A percentile compares a stretch with the other conserved stretches of the same genome.
Evolutionary conservation across 1,140 invertebrate species (phyloP).

Genomic region (Tachypleus tridentatus): DNA sequence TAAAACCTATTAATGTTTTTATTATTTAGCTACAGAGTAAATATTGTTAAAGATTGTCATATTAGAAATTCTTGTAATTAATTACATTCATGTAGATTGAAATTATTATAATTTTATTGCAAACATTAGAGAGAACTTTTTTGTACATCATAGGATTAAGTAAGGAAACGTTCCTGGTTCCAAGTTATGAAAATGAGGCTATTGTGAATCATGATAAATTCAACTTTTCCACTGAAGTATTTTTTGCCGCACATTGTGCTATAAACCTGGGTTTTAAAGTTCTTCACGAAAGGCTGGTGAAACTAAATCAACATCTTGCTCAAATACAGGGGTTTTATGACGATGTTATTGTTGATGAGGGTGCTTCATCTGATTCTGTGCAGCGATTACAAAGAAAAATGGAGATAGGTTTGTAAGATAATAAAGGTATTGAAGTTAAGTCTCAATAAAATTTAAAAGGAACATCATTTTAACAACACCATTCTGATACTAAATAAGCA

Average conservation of each 20-base stretch:
- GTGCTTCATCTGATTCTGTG: constrained; percentile 39
- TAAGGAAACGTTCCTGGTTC: constrained; percentile 62
- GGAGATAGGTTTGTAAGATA: constrained; percentile 33
- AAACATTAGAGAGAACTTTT: too few species aligned
- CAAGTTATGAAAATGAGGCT: constrained; percentile 44
- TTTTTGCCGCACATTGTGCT: constrained; percentile 75
- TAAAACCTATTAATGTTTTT: too few species aligned
- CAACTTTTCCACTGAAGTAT: constrained; percentile 80
- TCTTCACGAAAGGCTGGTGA: constrained; percentile 58
- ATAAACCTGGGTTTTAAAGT: constrained; percentile 70
- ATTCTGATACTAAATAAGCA: too few species aligned
- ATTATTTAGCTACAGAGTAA: too few species aligned
- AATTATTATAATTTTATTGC: too few species aligned
- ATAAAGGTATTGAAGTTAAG: too few species aligned
- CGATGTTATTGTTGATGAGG: constrained; percentile 42
- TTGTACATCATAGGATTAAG: not conserved
- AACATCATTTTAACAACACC: too few species aligned
- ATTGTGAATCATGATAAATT: constrained; percentile 40
- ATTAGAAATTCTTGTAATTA: too few species aligned
- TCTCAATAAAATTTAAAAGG: too few species aligned
- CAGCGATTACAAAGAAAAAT: constrained; percentile 49
- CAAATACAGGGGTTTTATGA: constrained; percentile 56
- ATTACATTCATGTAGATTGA: too few species aligned
- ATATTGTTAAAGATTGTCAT: too few species aligned
- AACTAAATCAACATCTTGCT: constrained; percentile 53